These are phyloP conservation scores for Ectropis crepuscularia DNA, from an alignment of 2,888 invertebrate species.

Conservation along the genomic window DNA sequence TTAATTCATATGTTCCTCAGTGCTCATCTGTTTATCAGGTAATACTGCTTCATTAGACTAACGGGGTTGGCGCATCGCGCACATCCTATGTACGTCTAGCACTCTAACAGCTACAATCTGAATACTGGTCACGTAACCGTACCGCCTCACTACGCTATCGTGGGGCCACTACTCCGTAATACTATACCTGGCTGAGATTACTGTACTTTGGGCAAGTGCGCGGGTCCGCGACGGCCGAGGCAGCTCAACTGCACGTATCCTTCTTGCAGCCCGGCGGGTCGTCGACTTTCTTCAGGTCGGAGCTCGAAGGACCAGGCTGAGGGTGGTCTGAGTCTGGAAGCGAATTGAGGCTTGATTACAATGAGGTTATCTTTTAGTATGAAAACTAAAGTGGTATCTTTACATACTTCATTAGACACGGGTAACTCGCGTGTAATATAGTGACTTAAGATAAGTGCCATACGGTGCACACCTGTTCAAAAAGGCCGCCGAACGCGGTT, in stretches of 20 bases:
- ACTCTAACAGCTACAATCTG: slow-evolving; percentile 8
- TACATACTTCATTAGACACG: no score
- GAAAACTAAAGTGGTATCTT: no score
- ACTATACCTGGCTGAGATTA: slow-evolving; percentile 80
- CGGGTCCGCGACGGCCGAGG: slow-evolving; percentile 60
- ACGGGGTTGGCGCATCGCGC: background rate
- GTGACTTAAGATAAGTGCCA: no score
- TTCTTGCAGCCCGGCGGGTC: slow-evolving; percentile 55
- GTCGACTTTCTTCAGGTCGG: slow-evolving; percentile 58
- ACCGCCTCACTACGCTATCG: slow-evolving; percentile 53
- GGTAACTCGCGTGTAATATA: no score
- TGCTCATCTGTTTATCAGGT: background rate
- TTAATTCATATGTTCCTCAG: no score
- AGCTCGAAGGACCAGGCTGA: slow-evolving; percentile 65
- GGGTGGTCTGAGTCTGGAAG: slow-evolving; percentile 66
- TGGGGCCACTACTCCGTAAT: slow-evolving; percentile 69
- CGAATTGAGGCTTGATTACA: slow-evolving; percentile 8
- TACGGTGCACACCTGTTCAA: no score
- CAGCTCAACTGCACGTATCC: slow-evolving; percentile 76
- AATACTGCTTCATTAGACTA: slow-evolving; percentile 7
- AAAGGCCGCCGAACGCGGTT: no score
- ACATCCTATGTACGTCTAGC: background rate
- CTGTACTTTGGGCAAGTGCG: slow-evolving; percentile 78
- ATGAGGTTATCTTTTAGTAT: no score
- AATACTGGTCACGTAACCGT: slow-evolving; percentile 18